Conservation (phyloP, 2,113 vertebrate species). For the Oncorhynchus kisutch region DNA sequence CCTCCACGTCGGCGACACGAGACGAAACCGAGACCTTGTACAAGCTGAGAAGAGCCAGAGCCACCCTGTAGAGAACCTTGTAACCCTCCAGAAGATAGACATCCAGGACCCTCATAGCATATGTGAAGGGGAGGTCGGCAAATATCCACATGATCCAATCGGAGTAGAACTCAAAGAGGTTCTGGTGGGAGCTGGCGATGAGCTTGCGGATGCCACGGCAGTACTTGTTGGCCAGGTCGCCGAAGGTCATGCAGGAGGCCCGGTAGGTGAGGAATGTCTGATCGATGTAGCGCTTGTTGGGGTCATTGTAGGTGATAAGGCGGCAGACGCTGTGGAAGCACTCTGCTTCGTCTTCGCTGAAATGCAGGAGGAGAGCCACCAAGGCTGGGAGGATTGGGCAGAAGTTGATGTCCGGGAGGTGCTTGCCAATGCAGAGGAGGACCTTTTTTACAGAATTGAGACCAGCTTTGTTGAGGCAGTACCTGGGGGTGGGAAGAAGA, state of each 20-base stretch:
- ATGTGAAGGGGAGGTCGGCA: conserved; percentile 81
- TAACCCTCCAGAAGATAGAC: conserved; percentile 84
- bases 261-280: conserved; percentile 82
- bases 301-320: conserved; percentile 77
- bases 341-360: conserved; percentile 81
- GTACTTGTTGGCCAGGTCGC: conserved; percentile 84
- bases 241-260: conserved; percentile 87
- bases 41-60: conserved; percentile 79
- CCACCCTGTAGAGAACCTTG: conserved; percentile 87
- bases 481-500: conserved; percentile 49
- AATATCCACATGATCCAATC: conserved; percentile 89
- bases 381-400: conserved; percentile 80
- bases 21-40: conserved; percentile 75
- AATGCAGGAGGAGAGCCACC: conserved; percentile 83
- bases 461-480: conserved; percentile 79
- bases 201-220: conserved; percentile 82
- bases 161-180: conserved; percentile 84
- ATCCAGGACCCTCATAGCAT: conserved; percentile 80
- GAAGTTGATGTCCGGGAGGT: conserved; percentile 81
- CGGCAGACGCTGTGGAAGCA: conserved; percentile 80
- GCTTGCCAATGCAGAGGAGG: conserved; percentile 74
- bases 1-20: conserved; percentile 69
- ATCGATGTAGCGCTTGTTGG: conserved; percentile 81
- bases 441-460: conserved; percentile 79
- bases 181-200: conserved; percentile 78